A percentile compares a stretch with the other conserved stretches of the same genome.
These are phyloP conservation scores for Drosophila kanekoi DNA, from an alignment of 2,888 invertebrate species.

Conservation along the genomic window DNA sequence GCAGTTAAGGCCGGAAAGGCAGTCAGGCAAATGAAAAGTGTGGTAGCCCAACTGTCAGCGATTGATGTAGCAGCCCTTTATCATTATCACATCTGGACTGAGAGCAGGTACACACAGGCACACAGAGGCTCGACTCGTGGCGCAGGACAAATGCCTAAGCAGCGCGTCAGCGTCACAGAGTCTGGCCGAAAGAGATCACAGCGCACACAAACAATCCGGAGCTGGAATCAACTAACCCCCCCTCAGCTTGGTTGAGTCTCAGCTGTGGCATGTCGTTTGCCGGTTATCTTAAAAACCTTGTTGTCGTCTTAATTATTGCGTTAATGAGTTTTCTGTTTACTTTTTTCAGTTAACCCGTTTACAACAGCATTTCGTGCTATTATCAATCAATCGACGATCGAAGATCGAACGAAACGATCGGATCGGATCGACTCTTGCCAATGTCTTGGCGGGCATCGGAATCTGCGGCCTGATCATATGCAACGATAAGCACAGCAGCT, in stretches of 20 bases:
- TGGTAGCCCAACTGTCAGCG: constrained; percentile 81
- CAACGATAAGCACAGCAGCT: constrained; percentile 64
- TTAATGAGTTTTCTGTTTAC: constrained; percentile 83
- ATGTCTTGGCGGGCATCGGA: constrained; percentile 48
- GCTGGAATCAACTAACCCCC: not conserved
- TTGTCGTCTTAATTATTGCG: constrained; percentile 84
- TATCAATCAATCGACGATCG: constrained; percentile 74
- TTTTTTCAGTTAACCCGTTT: constrained; percentile 73
- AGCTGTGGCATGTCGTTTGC: constrained; percentile 63
- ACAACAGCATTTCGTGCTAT: constrained; percentile 77
- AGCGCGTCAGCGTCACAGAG: constrained; percentile 78
- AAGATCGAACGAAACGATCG: constrained; percentile 51
- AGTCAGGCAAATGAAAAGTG: constrained; percentile 74
- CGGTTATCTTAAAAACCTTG: constrained; percentile 82
- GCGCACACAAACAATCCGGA: constrained; percentile 8
- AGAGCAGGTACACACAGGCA: constrained; percentile 68
- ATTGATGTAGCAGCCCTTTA: constrained; percentile 81
- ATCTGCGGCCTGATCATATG: constrained; percentile 71
- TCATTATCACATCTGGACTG: constrained; percentile 79
- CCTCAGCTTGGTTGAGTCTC: constrained; percentile 16
- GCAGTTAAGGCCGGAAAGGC: constrained; percentile 17
- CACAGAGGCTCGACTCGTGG: constrained; percentile 42
- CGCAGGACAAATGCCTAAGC: constrained; percentile 80
- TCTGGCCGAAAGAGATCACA: constrained; percentile 49
- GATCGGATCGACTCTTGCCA: constrained; percentile 47